These are phyloP conservation scores for Hyperopisus bebe DNA, from an alignment of 2,113 vertebrate genomes.

Conservation along the genomic window DNA sequence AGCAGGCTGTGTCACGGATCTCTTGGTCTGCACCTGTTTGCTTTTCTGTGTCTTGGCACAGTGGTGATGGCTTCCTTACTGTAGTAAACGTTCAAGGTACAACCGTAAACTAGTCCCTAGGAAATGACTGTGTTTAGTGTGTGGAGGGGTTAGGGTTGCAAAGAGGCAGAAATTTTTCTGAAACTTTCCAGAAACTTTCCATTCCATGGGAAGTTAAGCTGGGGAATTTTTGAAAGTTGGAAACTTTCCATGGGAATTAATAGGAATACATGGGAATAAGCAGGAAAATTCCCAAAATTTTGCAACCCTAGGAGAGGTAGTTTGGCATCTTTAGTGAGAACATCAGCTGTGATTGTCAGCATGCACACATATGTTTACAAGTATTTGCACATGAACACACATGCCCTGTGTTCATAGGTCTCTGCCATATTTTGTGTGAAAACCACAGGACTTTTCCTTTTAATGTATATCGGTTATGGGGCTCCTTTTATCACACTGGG, in stretches of 20 bases:
- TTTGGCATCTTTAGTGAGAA: background rate
- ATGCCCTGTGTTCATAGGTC: background rate
- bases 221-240: no score
- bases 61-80: background rate
- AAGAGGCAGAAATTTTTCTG: no score
- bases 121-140: background rate
- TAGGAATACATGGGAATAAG: no score
- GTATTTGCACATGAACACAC: background rate
- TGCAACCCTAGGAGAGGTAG: background rate
- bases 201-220: no score
- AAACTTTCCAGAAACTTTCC: no score
- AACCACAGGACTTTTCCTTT: background rate
- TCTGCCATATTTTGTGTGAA: background rate
- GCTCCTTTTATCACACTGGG: background rate
- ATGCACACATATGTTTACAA: background rate
- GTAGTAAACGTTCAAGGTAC: background rate
- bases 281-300: no score
- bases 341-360: background rate
- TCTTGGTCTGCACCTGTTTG: background rate
- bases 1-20: background rate
- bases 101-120: background rate
- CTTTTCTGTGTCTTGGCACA: background rate
- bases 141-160: background rate
- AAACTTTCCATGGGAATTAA: no score
- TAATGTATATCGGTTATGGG: background rate